A percentile compares a stretch with the other conserved stretches of the same genome.
Conservation (phyloP, 2,113 vertebrate genomes). For the Hippocampus abdominalis region DNA sequence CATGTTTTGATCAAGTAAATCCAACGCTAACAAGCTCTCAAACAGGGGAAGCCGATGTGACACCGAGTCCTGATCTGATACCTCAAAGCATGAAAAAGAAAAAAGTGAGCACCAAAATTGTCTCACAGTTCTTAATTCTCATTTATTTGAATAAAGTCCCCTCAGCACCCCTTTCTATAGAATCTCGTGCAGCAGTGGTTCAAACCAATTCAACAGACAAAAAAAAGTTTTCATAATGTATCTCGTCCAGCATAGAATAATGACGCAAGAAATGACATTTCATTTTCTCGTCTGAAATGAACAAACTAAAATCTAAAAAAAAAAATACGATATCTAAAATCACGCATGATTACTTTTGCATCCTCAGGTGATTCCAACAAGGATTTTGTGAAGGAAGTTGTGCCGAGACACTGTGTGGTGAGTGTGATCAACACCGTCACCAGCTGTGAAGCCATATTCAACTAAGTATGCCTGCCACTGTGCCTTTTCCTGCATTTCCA, state of each 20-base stretch:
- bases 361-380: neutral
- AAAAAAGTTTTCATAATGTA: neutral
- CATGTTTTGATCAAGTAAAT: too few species aligned
- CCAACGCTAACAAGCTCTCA: too few species aligned
- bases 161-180: too few species aligned
- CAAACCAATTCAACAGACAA: neutral
- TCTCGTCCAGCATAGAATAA: neutral
- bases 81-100: neutral
- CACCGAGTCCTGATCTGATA: too few species aligned
- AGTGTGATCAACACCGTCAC: conserved; percentile 57
- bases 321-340: neutral
- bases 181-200: neutral
- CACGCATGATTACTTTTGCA: neutral
- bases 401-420: conserved; percentile 53
- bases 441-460: conserved; percentile 27
- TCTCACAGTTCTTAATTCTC: neutral
- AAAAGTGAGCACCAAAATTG: neutral
- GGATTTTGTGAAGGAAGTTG: conserved; percentile 28
- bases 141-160: neutral
- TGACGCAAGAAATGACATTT: neutral
- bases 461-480: conserved; percentile 25
- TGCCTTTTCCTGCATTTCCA: conserved; percentile 33
- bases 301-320: neutral
- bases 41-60: too few species aligned
- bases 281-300: too few species aligned